Conservation (phyloP, 1,140 invertebrate species). For the Thaumetopoea pityocampa region DNA sequence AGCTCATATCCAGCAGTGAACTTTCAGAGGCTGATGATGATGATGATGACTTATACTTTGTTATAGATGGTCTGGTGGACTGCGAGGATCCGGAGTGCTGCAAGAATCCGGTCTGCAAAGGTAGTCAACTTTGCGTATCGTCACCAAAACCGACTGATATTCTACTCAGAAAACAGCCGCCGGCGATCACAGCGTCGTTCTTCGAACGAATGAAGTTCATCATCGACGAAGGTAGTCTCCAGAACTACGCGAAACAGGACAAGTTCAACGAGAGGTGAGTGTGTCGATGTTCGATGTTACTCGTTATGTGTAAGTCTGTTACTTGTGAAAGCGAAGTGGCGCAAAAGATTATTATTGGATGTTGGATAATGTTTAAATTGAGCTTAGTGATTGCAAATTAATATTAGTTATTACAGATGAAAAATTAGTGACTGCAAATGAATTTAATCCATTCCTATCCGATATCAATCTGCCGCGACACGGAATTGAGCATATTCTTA, state of each 20-base stretch:
- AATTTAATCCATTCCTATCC: too few relatives aligned
- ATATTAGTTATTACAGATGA: too few relatives aligned
- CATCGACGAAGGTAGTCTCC: conserved; percentile 97
- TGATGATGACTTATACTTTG: too few relatives aligned
- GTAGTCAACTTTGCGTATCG: conserved; percentile 91
- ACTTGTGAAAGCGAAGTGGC: background rate
- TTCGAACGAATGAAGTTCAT: conserved; percentile 99
- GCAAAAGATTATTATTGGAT: too few relatives aligned
- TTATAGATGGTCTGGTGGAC: conserved; percentile 97
- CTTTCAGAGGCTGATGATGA: too few relatives aligned
- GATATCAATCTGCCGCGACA: too few relatives aligned
- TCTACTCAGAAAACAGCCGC: conserved; percentile 93
- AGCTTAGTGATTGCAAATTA: too few relatives aligned
- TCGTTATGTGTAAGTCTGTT: conserved; percentile 32
- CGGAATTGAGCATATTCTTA: too few relatives aligned
- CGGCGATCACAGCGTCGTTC: conserved; percentile 96
- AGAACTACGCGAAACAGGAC: conserved; percentile 95
- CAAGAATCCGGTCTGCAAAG: conserved; percentile 85
- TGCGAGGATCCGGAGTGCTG: conserved; percentile 99
- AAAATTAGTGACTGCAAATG: too few relatives aligned
- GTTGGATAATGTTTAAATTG: too few relatives aligned
- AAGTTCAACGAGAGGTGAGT: conserved; percentile 98
- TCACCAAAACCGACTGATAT: conserved; percentile 96
- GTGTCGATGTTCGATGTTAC: conserved; percentile 59
- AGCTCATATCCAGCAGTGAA: too few relatives aligned